Percentiles rank a stretch among this genome's conserved stretches.
phyloP scores from a whole-genome alignment of 2,113 vertebrate genomes.

The Caranx ignobilis region DNA sequence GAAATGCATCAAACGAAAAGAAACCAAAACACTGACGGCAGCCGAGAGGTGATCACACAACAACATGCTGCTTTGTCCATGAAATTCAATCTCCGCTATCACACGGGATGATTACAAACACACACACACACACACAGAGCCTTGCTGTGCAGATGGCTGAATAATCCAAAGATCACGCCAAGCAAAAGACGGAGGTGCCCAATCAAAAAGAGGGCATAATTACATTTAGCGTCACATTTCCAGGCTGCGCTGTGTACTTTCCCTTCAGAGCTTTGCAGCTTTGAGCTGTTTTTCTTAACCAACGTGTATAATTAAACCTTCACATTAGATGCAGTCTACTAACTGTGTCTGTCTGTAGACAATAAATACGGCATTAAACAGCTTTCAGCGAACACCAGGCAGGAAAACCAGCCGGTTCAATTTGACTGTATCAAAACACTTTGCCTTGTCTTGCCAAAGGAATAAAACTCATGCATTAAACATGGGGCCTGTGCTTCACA shows the following conservation, averaged over 20 bases:
- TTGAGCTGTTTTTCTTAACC: conserved; percentile 54
- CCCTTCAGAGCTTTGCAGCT: conserved; percentile 27
- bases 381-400: conserved; percentile 33
- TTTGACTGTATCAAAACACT: conserved; percentile 51
- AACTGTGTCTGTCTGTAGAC: conserved; percentile 39
- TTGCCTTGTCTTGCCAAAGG: conserved; percentile 61
- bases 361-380: conserved; percentile 58
- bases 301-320: conserved; percentile 68
- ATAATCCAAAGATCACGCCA: conserved; percentile 49
- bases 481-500: conserved; percentile 60
- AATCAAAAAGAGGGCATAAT: conserved; percentile 42
- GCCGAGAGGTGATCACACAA: neutral
- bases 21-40: neutral
- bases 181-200: conserved; percentile 27
- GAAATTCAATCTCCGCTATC: conserved; percentile 39
- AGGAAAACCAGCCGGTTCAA: conserved; percentile 41
- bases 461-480: conserved; percentile 71
- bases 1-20: neutral
- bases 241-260: conserved; percentile 10
- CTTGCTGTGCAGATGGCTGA: conserved; percentile 53
- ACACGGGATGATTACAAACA: conserved; percentile 27
- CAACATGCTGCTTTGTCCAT: conserved; percentile 16
- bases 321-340: conserved; percentile 57
- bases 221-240: conserved; percentile 43
- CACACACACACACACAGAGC: neutral